Base-by-base conservation (phyloP, 1,140 invertebrate species). In the Magallana ariakensis region DNA sequence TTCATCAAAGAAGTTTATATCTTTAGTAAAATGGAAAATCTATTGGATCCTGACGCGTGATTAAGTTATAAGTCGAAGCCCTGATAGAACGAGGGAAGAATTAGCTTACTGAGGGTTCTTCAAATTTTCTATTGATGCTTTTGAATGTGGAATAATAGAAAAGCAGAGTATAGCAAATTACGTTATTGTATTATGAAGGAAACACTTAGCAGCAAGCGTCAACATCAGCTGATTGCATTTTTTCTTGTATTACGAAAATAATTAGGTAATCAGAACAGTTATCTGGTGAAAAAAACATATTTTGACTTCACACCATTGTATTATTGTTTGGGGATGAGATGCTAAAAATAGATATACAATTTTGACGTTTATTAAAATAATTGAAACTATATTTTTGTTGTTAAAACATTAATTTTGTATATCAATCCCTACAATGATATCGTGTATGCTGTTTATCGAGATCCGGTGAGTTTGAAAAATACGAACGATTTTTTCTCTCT, bases 1-100 rank as follows among this genome's bases (percentile, higher is more conserved):
- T 85, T 80, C 88, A 87, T 89, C 88, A 89, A 89, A 89, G 66
- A 85, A 85, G 86, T 83, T 89, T 89, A 85, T 82, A 83, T 83
- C 82, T 85, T 82, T 85, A 57, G 80, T 84, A 46, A 87, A 86
- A 89, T 87, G 84, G 80, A 85, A 80, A 89, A 87, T 89, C 57
- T 87, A 89, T 89, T 58, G 82, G 83, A 83, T 83, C 86, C 82
- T 62, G 26, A 53, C 53, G 53, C 86, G 22, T 87, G 86, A 87
- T 87, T 87, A 87, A 87, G 86, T 87, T 84, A 87, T 87, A 87
- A 87, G 86, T 83, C 86, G 80, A 84, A 87, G 83, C 86, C 54
- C 57, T 75, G 82, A 66, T 66, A 75, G 55, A 87, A 87, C 57
- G 86, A 83, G 81, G 60, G 33, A 53, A 60, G 86, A 87, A 87